phyloP scores from a whole-genome alignment of 2,113 vertebrate genomes.

The Prolemur simus region DNA sequence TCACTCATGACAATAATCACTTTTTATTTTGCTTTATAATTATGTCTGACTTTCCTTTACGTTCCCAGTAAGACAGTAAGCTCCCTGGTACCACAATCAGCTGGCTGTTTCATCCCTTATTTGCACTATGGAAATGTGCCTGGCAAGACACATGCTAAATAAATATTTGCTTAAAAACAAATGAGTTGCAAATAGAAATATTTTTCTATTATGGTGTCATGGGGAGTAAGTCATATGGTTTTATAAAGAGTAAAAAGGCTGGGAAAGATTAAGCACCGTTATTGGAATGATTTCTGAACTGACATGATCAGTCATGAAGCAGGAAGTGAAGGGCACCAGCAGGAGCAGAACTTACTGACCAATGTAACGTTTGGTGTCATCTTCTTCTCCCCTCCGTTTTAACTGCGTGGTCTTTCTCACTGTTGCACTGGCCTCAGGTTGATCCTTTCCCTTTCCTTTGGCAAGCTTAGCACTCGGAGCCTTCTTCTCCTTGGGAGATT shows the following conservation, averaged over 20 bases:
- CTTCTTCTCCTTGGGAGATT: constrained; percentile 81
- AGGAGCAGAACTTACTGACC: constrained; percentile 81
- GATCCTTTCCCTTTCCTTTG: constrained; percentile 84
- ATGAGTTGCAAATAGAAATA: neutral
- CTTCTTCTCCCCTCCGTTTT: constrained; percentile 86
- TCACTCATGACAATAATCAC: neutral
- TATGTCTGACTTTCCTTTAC: neutral
- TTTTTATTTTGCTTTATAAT: neutral
- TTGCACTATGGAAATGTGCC: neutral
- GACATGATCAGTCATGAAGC: rapidly evolving
- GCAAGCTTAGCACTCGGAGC: constrained; percentile 57
- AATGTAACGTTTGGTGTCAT: constrained; percentile 80
- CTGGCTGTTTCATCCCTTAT: neutral
- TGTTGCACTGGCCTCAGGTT: neutral
- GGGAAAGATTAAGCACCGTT: neutral
- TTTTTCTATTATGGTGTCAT: neutral
- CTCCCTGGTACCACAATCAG: neutral
- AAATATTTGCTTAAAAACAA: neutral
- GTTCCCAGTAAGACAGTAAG: neutral
- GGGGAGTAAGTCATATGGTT: neutral
- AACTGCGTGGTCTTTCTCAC: constrained; percentile 85
- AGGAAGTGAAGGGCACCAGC: neutral
- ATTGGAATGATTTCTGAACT: neutral
- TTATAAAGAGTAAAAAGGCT: neutral
- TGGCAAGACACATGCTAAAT: neutral